Evolutionary conservation across 2,113 vertebrate species (phyloP).

Genomic region (Anser brachyrhynchus): DNA sequence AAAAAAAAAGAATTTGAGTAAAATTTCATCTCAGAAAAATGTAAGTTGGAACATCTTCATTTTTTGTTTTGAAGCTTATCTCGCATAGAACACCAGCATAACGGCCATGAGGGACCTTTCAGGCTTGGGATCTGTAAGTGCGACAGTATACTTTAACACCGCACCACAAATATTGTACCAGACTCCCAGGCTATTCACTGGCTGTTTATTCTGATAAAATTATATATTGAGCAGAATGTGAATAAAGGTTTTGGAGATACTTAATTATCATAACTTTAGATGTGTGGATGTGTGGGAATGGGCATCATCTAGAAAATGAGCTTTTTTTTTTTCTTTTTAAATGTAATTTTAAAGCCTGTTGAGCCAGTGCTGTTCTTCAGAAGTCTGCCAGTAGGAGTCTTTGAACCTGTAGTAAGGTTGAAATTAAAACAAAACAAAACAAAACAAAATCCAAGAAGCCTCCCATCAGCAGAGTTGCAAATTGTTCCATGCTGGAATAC

Average conservation of each 20-base stretch:
- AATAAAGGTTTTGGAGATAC: background rate
- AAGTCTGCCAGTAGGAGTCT: background rate
- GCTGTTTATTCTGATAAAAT: background rate
- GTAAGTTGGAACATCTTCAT: background rate
- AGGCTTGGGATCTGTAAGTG: background rate
- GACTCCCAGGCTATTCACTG: background rate
- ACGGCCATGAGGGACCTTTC: background rate
- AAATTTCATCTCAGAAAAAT: background rate
- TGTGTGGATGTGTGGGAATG: background rate
- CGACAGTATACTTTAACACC: background rate
- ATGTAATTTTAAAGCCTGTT: background rate
- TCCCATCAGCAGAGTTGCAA: background rate
- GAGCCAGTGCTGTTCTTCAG: background rate
- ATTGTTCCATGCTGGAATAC: constrained; percentile 11
- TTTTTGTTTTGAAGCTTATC: background rate
- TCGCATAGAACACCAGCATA: background rate
- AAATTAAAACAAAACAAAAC: background rate
- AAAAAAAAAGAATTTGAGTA: background rate
- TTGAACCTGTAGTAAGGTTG: constrained; percentile 5
- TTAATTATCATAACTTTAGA: background rate
- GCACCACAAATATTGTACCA: background rate
- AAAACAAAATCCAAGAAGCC: background rate
- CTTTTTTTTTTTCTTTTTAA: background rate
- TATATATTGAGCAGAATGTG: background rate
- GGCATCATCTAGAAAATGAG: constrained; percentile 4